phyloP scores from a whole-genome alignment of 2,888 invertebrate species.

The Eudasyphora cyanicolor region DNA sequence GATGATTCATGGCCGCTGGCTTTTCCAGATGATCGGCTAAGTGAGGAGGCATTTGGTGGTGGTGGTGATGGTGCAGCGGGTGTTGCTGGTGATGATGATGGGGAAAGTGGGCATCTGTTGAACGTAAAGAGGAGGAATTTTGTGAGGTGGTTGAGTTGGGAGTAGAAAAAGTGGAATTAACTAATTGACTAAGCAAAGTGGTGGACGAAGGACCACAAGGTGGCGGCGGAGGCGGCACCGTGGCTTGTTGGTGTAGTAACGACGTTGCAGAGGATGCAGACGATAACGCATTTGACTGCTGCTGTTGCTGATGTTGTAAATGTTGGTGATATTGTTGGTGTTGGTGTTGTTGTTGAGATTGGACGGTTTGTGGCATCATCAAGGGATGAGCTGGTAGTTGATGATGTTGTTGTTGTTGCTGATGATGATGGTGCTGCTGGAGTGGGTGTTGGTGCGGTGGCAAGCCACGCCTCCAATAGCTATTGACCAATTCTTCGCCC shows the following conservation, averaged over 20 bases:
- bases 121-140: constrained; percentile 72
- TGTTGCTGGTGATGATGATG: constrained; percentile 69
- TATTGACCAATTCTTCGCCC: constrained; percentile 90
- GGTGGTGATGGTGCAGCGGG: constrained; percentile 63
- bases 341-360: constrained; percentile 68
- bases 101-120: constrained; percentile 71
- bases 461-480: constrained; percentile 87
- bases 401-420: constrained; percentile 62
- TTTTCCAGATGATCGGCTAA: constrained; percentile 44
- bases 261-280: background rate
- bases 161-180: constrained; percentile 79
- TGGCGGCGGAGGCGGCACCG: constrained; percentile 66
- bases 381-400: constrained; percentile 70
- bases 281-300: constrained; percentile 1
- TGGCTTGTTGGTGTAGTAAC: constrained; percentile 68
- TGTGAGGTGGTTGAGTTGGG: constrained; percentile 67
- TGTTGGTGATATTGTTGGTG: constrained; percentile 67
- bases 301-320: constrained; percentile 49
- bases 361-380: constrained; percentile 63
- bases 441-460: constrained; percentile 75
- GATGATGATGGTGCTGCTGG: constrained; percentile 56
- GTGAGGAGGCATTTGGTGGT: constrained; percentile 62
- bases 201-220: constrained; percentile 80
- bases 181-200: constrained; percentile 80
- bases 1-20: constrained; percentile 68